Base-by-base conservation (phyloP, 2,888 invertebrate species). In the Blomia tropicalis region DNA sequence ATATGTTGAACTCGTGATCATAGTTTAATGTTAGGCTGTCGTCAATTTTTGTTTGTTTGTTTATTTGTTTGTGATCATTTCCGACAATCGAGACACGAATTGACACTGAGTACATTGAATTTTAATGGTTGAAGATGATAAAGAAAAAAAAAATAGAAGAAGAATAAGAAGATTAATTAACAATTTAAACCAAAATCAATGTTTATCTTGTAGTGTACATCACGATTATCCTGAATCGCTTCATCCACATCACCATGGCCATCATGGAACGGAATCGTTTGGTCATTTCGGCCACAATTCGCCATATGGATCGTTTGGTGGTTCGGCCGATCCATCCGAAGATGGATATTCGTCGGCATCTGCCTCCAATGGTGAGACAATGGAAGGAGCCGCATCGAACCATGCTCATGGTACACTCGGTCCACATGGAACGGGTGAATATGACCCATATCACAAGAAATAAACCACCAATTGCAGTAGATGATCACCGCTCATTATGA, bases 361-460 rank as follows among this genome's bases (percentile, higher is more conserved):
- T 27, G 7, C 51, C 7, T 14, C 7, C 7, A n/a, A n/a, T 27
- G 51, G 23, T 27, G 51, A 47, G 51, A 22, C 11, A 7, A 47
- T 47, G 51, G 51, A 47, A 7, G n/a, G 7, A 11, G 51, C 51
- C 23, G 7, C 51, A 7, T 25, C 23, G 23, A 19, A n/a, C 22
- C 7, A 14, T 11, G 7, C 22, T n/a, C 41, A 41, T n/a, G 51
- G 51, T 22, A 7, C 51, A 7, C 11, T 7, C 22, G 23, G 27
- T 27, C 51, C 22, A 22, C 23, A 22, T 22, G 51, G 27, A 7
- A 7, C 22, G 23, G 51, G 51, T 27, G 22, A 22, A 22, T 47
- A 47, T 47, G 51, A 47, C 51, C 14, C 51, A 14, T 47, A 47
- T n/a, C 51, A 47, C 51, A 47, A 47, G 51, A 47, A 47, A n/a